phyloP scores from a whole-genome alignment of 2,888 invertebrate genomes.

The Apamea sordens region DNA sequence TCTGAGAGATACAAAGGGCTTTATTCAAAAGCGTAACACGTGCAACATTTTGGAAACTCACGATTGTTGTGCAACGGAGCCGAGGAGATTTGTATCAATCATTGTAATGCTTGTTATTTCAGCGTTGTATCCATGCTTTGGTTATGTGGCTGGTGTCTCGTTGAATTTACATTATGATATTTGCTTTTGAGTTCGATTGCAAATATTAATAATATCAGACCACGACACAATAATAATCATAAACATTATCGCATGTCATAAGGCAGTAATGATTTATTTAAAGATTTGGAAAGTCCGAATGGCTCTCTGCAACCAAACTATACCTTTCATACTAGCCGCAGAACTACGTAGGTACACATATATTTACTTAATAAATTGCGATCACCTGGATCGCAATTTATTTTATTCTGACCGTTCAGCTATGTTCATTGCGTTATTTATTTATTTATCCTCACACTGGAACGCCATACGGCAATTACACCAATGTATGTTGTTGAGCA shows the following conservation, averaged over 20 bases:
- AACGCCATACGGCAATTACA: too few relatives aligned
- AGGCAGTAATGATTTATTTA: background rate
- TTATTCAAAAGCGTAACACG: conserved; percentile 33
- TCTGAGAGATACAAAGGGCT: conserved; percentile 45
- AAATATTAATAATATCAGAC: background rate
- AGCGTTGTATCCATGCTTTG: conserved; percentile 16
- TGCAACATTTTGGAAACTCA: conserved; percentile 30
- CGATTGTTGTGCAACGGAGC: conserved; percentile 38
- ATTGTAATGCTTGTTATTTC: conserved; percentile 44
- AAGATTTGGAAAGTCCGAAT: background rate
- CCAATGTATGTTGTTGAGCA: background rate
- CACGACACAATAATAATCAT: too few relatives aligned
- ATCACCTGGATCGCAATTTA: too few relatives aligned
- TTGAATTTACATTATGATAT: conserved; percentile 2
- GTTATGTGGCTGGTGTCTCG: background rate
- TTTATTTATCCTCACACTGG: too few relatives aligned
- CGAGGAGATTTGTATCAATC: conserved; percentile 47
- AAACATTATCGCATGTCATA: background rate
- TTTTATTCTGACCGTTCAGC: background rate
- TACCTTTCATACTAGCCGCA: too few relatives aligned
- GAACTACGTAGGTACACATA: background rate
- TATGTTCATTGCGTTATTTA: background rate
- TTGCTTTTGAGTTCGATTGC: conserved; percentile 8
- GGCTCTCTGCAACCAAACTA: too few relatives aligned
- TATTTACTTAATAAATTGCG: too few relatives aligned